Percentiles rank a stretch among this genome's conserved stretches.
Evolutionary conservation across 2,113 vertebrate genomes (phyloP).

Genomic region (Gasterosteus nipponicus): DNA sequence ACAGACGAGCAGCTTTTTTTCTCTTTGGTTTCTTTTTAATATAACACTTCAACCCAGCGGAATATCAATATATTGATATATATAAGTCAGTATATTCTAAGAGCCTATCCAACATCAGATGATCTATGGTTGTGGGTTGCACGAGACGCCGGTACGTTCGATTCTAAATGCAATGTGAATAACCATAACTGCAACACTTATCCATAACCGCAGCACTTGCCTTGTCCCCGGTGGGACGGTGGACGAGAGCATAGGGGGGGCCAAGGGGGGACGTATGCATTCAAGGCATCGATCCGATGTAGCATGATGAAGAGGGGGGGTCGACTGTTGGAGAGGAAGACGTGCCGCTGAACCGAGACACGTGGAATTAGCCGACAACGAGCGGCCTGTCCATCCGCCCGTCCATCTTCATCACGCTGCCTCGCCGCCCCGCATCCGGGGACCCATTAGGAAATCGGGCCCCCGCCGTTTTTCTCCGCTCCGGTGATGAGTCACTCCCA

Average conservation of each 20-base stretch:
- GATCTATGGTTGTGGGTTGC: not conserved
- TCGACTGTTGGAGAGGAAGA: not conserved
- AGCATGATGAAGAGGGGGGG: not conserved
- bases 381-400: conserved; percentile 50
- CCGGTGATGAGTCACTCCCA: conserved; percentile 66
- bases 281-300: conserved; percentile 40
- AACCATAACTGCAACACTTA: conserved; percentile 22
- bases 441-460: conserved; percentile 70
- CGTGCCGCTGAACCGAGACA: conserved; percentile 20
- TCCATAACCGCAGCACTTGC: conserved; percentile 38
- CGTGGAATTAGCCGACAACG: conserved; percentile 55
- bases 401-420: conserved; percentile 57
- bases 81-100: conserved; percentile 25
- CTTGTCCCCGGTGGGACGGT: conserved; percentile 28
- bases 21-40: conserved; percentile 22
- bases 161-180: conserved; percentile 40
- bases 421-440: conserved; percentile 20
- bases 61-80: conserved; percentile 31
- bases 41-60: conserved; percentile 24
- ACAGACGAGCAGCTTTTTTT: not conserved
- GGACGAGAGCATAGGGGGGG: not conserved
- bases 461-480: conserved; percentile 70
- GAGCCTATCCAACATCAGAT: conserved; percentile 18
- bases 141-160: not conserved
- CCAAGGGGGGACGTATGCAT: conserved; percentile 2